Evolutionary conservation across 2,113 vertebrate species (phyloP).

Genomic region (Amphilophus citrinellus): DNA sequence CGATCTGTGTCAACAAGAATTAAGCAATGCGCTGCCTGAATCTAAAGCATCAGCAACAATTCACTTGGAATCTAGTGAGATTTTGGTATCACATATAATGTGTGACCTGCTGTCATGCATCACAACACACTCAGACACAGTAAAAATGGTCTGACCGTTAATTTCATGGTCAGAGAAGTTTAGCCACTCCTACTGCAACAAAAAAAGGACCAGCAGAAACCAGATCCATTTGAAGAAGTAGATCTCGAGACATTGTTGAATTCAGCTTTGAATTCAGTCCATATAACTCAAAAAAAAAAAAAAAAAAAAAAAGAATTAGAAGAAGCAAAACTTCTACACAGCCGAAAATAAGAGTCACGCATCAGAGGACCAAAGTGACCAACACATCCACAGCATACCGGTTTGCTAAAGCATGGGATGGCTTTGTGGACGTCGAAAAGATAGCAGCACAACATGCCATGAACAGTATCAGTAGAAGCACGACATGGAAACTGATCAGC

Average conservation of each 20-base stretch:
- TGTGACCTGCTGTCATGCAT: slow-evolving; percentile 49
- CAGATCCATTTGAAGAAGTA: slow-evolving; percentile 22
- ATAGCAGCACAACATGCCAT: slow-evolving; percentile 59
- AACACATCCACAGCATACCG: slow-evolving; percentile 35
- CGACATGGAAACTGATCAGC: slow-evolving; percentile 41
- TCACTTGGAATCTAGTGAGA: not conserved
- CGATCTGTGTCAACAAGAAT: not conserved
- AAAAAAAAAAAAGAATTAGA: not conserved
- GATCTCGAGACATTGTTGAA: not conserved
- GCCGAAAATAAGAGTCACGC: slow-evolving; percentile 4
- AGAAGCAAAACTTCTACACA: slow-evolving; percentile 4
- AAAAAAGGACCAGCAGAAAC: slow-evolving; percentile 40
- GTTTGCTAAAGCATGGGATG: slow-evolving; percentile 59
- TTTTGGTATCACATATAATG: not conserved
- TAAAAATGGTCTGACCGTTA: not conserved
- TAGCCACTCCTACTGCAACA: not conserved
- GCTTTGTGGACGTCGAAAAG: slow-evolving; percentile 23
- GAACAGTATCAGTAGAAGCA: slow-evolving; percentile 39
- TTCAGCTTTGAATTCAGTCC: slow-evolving; percentile 30
- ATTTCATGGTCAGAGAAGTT: not conserved
- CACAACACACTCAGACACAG: slow-evolving; percentile 27
- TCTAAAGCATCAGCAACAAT: not conserved
- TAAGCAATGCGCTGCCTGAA: not conserved
- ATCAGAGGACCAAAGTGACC: slow-evolving; percentile 13
- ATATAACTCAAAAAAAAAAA: slow-evolving; percentile 5